Evolutionary conservation across 30 jellyfish, hydroid and myxozoan genomes (phyloP).

Genomic region (Aurelia sp.): DNA sequence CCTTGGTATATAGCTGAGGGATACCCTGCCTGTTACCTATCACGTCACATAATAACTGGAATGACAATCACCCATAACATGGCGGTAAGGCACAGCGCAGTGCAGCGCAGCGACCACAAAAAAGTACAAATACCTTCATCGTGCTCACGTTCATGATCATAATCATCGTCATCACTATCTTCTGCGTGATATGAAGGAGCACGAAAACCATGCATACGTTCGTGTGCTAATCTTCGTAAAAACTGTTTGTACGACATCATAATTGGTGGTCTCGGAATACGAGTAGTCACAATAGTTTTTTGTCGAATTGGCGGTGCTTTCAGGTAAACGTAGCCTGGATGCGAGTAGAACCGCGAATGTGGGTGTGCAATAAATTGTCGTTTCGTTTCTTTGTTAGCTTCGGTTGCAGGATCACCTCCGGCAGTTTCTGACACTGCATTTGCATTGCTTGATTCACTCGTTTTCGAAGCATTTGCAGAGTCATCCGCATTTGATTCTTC

Average conservation of each 20-base stretch:
- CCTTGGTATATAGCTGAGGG: no score
- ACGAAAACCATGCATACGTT: conserved; percentile 29
- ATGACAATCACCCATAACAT: no score
- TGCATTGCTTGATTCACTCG: background rate
- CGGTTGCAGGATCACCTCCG: conserved; percentile 7
- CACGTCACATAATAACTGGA: no score
- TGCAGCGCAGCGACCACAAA: no score
- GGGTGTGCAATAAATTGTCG: conserved; percentile 93
- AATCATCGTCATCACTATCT: conserved; percentile 46
- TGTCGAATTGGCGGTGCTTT: conserved; percentile 97
- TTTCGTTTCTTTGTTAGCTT: conserved; percentile 47
- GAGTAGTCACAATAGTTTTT: conserved; percentile 92
- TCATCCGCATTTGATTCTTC: conserved; percentile 10
- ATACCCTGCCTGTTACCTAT: no score
- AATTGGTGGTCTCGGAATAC: conserved; percentile 95
- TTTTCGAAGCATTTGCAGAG: background rate
- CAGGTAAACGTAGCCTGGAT: conserved; percentile 88
- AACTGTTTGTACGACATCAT: conserved; percentile 89
- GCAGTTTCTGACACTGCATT: background rate
- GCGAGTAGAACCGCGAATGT: conserved; percentile 58
- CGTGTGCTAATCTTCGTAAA: conserved; percentile 66
- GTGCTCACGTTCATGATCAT: conserved; percentile 65
- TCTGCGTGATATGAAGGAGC: conserved; percentile 25
- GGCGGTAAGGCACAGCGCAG: no score
- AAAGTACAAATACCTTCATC: conserved; percentile 55